Evolutionary conservation across 2,888 invertebrate genomes (phyloP).

Genomic region (Cheilosia vernalis): DNA sequence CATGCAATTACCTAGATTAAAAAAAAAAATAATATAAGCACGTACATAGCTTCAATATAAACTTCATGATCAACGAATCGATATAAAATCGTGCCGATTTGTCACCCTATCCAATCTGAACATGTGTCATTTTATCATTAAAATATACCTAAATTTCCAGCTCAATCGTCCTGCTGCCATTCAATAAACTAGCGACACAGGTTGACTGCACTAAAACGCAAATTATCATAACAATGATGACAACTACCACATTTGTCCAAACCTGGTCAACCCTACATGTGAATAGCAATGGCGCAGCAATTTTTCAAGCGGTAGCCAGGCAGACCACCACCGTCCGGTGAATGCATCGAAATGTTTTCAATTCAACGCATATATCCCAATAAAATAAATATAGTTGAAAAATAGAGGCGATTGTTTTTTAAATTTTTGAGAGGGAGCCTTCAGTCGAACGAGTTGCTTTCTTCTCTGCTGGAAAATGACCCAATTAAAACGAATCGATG

Average conservation of each 20-base stretch:
- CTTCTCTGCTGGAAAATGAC: not conserved
- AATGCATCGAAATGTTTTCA: not conserved
- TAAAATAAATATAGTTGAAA: too few species aligned
- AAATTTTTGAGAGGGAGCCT: not conserved
- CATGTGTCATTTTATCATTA: conserved; percentile 3
- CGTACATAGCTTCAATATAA: conserved; percentile 1
- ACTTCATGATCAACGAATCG: not conserved
- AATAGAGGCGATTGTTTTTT: too few species aligned
- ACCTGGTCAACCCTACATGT: conserved; percentile 32
- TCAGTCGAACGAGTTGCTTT: not conserved
- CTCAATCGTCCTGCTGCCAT: conserved; percentile 7
- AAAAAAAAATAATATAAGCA: not conserved
- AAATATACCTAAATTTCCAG: conserved; percentile 29
- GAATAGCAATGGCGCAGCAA: not conserved
- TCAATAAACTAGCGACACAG: conserved; percentile 10
- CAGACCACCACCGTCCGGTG: not conserved
- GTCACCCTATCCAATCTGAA: not conserved
- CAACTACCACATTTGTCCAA: conserved; percentile 24
- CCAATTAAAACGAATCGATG: conserved; percentile 27
- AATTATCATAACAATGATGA: conserved; percentile 40
- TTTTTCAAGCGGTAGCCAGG: conserved; percentile 7
- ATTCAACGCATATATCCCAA: not conserved
- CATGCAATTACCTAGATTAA: not conserved
- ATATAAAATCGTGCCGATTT: conserved; percentile 39
- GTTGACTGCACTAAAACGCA: conserved; percentile 32